Base-by-base conservation (phyloP, 2,888 invertebrate genomes). In the Melieria omissa region DNA sequence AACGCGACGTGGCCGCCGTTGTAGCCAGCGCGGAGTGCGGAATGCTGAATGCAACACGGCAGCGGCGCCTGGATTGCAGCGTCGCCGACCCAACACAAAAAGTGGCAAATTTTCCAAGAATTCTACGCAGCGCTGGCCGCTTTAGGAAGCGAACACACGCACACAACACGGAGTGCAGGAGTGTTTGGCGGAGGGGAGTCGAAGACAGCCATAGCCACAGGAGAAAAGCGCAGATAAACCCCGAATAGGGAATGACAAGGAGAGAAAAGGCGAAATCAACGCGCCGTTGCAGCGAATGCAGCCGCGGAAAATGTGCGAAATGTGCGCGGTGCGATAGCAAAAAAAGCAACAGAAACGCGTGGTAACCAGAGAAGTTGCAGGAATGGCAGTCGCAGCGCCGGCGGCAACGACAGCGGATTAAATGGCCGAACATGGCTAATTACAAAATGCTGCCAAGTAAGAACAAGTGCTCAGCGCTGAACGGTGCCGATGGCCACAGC, bases 91-190 rank as follows among this genome's bases (percentile, higher is more conserved):
- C n/a, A 12, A 14, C 12, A 52, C 46, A 55, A 61, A 63, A 69
- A 55, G 45, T 63, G 62, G 54, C 45, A 69, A 55, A 69, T 69
- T 69, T 69, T 69, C 69, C 62, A 62, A 69, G 69, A 69, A 69
- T 69, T 46, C 46, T 55, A 60, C 16, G 44, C 69, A 57, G 46
- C 16, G 45, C n/a, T n/a, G 44, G n/a, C 65, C 42, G 54, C n/a
- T 49, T 10, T 12, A 10, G 8, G 49, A 12, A n/a, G 14, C 12
- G 52, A 12, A 5, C 52, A 6, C 12, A 52, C 12, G 52, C 52
- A 52, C 12, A 52, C 14, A 52, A n/a, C n/a, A n/a, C 14, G 12
- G 52, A n/a, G 14, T 52, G 52, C 4, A 6, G 8, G 49, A 10
- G 12, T 3, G 49, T 49, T 10, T 10, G 8, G 14, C 14, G 14